Evolutionary conservation across 2,113 vertebrate species (phyloP).

Genomic region (Pundamilia nyererei): DNA sequence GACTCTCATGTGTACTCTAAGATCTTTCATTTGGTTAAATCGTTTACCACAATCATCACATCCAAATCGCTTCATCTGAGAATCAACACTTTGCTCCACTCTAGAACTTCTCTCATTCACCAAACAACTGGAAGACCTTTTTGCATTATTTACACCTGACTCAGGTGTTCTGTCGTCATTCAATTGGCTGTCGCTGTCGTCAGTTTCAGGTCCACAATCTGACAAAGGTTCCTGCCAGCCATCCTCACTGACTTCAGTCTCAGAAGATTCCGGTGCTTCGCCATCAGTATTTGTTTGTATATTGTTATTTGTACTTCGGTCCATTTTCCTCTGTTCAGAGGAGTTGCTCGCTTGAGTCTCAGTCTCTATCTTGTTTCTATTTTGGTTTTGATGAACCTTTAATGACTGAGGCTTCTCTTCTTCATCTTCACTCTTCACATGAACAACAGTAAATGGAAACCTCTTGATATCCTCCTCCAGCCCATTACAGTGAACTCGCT

Average conservation of each 20-base stretch:
- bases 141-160: not conserved
- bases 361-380: not conserved
- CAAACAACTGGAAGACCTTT: not conserved
- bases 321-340: not conserved
- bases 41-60: not conserved
- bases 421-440: not conserved
- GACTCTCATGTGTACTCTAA: not conserved
- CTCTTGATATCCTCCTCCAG: not conserved
- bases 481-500: not conserved
- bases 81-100: not conserved
- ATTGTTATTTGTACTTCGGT: not conserved
- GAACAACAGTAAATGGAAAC: not conserved
- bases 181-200: not conserved
- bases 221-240: not conserved
- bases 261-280: not conserved
- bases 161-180: not conserved
- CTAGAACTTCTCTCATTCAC: not conserved
- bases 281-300: not conserved
- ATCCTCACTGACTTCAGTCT: not conserved
- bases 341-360: not conserved
- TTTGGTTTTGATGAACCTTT: not conserved
- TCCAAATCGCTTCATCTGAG: not conserved
- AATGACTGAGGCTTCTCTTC: not conserved
- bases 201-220: not conserved
- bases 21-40: not conserved